Evolutionary conservation across 2,888 invertebrate species (phyloP), one percentile per base, ranked within the genome.

Genomic region (Macrosoma leucophasiata): DNA sequence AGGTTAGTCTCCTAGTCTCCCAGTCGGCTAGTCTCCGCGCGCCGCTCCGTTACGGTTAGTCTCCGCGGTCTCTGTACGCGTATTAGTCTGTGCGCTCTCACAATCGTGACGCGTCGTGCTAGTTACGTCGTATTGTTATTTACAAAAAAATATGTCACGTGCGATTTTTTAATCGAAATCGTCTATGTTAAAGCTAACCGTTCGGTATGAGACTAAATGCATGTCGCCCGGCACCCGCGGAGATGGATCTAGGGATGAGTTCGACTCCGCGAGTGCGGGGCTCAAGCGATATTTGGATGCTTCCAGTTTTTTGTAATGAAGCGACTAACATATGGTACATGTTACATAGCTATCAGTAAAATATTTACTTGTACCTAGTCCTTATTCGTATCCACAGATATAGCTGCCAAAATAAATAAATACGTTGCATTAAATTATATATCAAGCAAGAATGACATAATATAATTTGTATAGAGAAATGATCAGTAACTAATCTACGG

Each of bases 331-430:
- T 60, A 67, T 52, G n/a, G 49, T 50, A 51, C 41, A 62, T 69
- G 64, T 58, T 42, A 48, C 41, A 62, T 65, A 62, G 59, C 42
- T 52, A 58, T 52, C 53, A 62, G 57, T 62, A 55, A 37, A 60
- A 73, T 76, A 72, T 68, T 73, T 71, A 73, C 72, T 74, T 77
- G 73, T 68, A 63, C 65, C 62, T 69, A 68, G 56, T 68, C 68
- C 69, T 65, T 58, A 74, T 68, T 63, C 55, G 74, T 61, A 66
- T 78, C 78, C 77, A 70, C 54, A 69, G 76, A 65, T 59, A 70
- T 67, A 55, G 70, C 74, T 76, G 79, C 71, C 64, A 65, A 73
- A 67, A 72, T 74, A 75, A 69, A 73, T 72, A 76, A 69, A 55
- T 62, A 62, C 46, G 60, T 56, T 59, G 42, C 54, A 61, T 59